phyloP scores from a whole-genome alignment of 1,140 invertebrate species.

The Tetragonula clypearis region DNA sequence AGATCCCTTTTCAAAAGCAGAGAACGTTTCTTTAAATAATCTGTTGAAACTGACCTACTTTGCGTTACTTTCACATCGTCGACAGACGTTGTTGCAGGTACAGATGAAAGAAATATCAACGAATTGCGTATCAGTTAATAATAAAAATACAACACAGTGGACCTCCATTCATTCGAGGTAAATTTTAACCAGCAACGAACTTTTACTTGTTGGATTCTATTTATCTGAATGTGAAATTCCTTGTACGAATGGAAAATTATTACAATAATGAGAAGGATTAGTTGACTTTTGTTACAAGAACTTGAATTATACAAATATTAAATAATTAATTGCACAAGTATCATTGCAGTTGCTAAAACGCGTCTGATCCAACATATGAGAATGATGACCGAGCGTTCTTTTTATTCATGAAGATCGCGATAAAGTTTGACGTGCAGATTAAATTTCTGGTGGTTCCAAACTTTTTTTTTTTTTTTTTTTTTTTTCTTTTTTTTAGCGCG shows the following conservation, averaged over 20 bases:
- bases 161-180: no score
- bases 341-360: not conserved
- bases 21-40: not conserved
- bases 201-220: no score
- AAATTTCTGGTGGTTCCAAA: not conserved
- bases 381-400: not conserved
- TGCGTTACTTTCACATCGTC: no score
- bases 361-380: no score
- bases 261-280: no score
- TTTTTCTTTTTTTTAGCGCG: not conserved
- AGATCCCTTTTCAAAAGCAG: not conserved
- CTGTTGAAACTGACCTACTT: not conserved
- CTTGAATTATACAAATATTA: no score
- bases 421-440: slow-evolving; percentile 7
- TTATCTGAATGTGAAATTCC: no score
- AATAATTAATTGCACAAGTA: no score
- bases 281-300: no score
- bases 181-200: no score
- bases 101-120: not conserved
- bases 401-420: slow-evolving; percentile 15
- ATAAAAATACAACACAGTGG: not conserved
- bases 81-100: no score
- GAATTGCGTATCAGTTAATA: not conserved
- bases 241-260: no score
- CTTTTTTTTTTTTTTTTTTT: not conserved